Evolutionary conservation across 2,888 invertebrate genomes (phyloP), one percentile per base, ranked within the genome.

Genomic region (Andricus curvator): DNA sequence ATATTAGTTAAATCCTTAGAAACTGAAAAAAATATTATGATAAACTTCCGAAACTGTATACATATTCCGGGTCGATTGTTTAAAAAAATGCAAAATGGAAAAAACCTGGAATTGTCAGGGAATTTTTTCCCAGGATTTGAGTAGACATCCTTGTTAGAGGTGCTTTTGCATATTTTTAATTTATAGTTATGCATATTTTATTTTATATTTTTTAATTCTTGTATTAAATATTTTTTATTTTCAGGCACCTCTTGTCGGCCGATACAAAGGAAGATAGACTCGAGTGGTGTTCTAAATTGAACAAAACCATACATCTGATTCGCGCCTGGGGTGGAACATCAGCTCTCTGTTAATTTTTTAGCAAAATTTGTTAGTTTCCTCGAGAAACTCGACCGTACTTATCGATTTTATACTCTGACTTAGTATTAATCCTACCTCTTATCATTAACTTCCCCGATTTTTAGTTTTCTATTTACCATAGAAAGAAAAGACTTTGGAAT

Each of bases 201-300:
- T 25, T 25, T 25, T 25, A 25, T 25, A 25, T 25, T 25, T 25
- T 25, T 25, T 1, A 25, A 25, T 25, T 6, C 0, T 0, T 37
- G 5, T 37, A 25, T 25, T 25, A 25, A 37, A 37, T 37, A 44
- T 66, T 15, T 77, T 79, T 83, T 82, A 85, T 85, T 94, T 93
- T 83, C 91, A 96, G 99, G 79, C 96, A 98, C 89, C 94, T 99
- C 82, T 92, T 99, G 20, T 98, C 99, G 0, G 98, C 99, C 0
- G 99, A 99, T 88, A 98, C 98, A 0, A 96, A 97, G 83, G 96
- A 96, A 86, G 99, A 99, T 86, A 94, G 98, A 76, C 95, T 97
- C 65, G 94, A 95, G 79, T 99, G 99, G 99, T 96, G 98, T 88
- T 95, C 95, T 13, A 95, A 96, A 86, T 93, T 99, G 20, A 99